These are phyloP conservation scores for Catotricha subobsoleta DNA, from an alignment of 2,888 invertebrate species.

Conservation along the genomic window DNA sequence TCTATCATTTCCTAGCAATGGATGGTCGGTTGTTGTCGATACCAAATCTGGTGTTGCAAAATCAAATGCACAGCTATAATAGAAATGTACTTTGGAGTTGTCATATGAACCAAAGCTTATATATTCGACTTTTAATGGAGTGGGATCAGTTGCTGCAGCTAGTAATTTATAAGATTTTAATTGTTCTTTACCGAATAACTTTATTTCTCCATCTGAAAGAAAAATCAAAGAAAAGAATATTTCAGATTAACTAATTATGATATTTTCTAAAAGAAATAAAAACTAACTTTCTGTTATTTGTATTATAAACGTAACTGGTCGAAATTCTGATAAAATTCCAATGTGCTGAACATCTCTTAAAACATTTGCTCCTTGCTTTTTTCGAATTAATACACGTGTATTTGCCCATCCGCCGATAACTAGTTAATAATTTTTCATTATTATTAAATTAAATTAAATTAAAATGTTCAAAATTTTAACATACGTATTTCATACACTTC, in stretches of 20 bases:
- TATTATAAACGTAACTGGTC: slow-evolving; percentile 1
- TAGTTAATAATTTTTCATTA: background rate
- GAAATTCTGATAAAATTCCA: background rate
- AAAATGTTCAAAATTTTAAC: background rate
- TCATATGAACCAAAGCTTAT: background rate
- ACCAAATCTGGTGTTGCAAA: slow-evolving; percentile 1
- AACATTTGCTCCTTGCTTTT: background rate
- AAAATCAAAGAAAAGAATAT: background rate
- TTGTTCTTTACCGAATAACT: background rate
- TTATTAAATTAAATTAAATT: background rate
- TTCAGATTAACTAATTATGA: too few species aligned
- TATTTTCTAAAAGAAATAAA: too few species aligned
- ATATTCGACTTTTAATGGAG: background rate
- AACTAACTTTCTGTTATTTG: background rate
- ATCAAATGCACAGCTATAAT: background rate
- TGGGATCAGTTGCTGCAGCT: background rate
- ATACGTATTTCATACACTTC: slow-evolving; percentile 3
- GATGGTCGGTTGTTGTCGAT: background rate
- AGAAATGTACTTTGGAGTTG: background rate
- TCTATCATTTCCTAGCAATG: background rate
- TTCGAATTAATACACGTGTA: background rate
- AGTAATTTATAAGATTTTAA: background rate
- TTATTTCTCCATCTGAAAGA: background rate
- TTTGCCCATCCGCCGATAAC: slow-evolving; percentile 1
- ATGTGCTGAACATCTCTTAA: background rate